Base-by-base conservation (phyloP, 1,140 invertebrate species). In the Saccostrea echinata region DNA sequence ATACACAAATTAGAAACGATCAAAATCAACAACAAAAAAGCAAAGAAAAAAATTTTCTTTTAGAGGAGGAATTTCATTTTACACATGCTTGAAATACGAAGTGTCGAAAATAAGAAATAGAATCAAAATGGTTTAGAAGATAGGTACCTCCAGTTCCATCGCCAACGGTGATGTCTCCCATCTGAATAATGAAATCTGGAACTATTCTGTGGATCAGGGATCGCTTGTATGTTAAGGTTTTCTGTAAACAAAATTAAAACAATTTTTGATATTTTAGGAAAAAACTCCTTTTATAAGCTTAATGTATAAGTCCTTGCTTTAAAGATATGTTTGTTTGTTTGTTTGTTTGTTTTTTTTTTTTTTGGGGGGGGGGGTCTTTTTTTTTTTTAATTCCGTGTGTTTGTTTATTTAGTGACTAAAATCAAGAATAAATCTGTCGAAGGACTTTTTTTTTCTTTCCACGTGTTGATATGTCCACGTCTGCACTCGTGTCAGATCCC, bases 151-250 rank as follows among this genome's bases (percentile, higher is more conserved):
- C 95, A n/a, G 94, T 95, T 81, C 95, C 95, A 86, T 95, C 95
- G 53, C 93, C 92, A 3, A 90, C 91, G 16, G 94, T 94, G 88
- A 95, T 93, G 88, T 95, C 95, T 84, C 95, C 95, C 86, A 95
- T 95, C 89, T 95, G 95, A 43, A 94, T 90, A 51, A 95, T 92
- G 91, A 95, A 95, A 89, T 95, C 95, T 64, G 92, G 94, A 57
- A 95, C 95, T 51, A 95, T 91, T 51, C 95, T 90, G 90, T 95
- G 93, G 61, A 89, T 86, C 52, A 71, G 83, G 11, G 84, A 87
- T 33, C 43, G 93, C 84, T 93, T 94, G 91, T 93, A 95, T 9
- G 87, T 88, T 9, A 94, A 80, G 13, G 80, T 87, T 71, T 87
- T 71, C 90, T 92, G 88, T 81, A 84, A 64, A 88, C 90, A 83